Evolutionary conservation across 1,140 invertebrate species (phyloP), one percentile per base, ranked within the genome.

Genomic region (Papilio helenus): DNA sequence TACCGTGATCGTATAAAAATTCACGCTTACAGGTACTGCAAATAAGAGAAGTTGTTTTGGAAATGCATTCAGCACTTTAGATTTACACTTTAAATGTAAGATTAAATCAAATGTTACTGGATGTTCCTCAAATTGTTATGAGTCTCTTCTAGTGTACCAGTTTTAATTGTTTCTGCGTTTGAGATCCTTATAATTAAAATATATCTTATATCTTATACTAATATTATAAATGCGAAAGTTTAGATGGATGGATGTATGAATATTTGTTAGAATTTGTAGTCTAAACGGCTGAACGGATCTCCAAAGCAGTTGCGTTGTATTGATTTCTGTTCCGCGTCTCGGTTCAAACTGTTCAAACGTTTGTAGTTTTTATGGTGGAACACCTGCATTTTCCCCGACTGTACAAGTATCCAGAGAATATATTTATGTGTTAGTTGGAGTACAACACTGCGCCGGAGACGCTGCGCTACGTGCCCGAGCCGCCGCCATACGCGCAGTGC

Each of bases 391-490:
- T 61, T 5, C 49, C 4, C 71, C 79, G 80, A 12, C n/a, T n/a
- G 5, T 39, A 39, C 34, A 39, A n/a, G 34, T 39, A 8, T 39
- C 34, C 34, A 39, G 34, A 39, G 3, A 58, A 58, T 20, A 9
- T 20, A 14, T 42, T 77, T 26, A 39, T 78, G 58, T 72, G 65
- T 16, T 93, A 96, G 96, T 95, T 98, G 81, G 97, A 97, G 78
- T 98, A 97, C 86, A 96, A 96, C 49, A 94, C 95, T 4, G 97
- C 98, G 90, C 97, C 97, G 0, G 96, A 97, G 82, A 95, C 89
- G 84, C 90, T 97, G 78, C 92, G 95, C 76, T 97, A 96, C 88
- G 94, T 93, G 79, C 96, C 95, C 76, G 97, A 96, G 89, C 95
- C 95, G 55, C 96, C 95, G 83, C 79, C 85, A 58, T 95, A 96